phyloP scores from a whole-genome alignment of 2,888 invertebrate genomes.

The Odontocolon sp. region DNA sequence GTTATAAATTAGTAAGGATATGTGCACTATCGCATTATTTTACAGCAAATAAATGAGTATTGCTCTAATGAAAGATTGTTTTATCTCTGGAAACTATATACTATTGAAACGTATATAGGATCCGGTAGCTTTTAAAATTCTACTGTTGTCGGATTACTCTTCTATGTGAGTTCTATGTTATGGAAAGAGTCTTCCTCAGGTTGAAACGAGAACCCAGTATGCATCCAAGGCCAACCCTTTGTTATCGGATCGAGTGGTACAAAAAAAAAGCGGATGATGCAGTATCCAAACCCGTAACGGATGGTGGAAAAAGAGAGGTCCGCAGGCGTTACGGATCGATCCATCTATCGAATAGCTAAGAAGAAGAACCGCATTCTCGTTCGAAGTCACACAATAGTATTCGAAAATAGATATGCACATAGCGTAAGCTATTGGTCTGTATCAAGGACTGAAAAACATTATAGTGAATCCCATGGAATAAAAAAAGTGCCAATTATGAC shows the following conservation, averaged over 20 bases:
- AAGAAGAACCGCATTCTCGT: conserved; percentile 25
- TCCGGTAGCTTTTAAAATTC: not conserved
- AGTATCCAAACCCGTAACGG: conserved; percentile 7
- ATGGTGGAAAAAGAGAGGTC: not conserved
- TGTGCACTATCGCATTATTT: no score
- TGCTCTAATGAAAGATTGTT: no score
- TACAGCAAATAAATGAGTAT: no score
- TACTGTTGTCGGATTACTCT: not conserved
- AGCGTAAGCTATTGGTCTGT: no score
- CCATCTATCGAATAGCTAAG: conserved; percentile 34
- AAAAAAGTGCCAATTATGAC: no score
- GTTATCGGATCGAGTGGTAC: conserved; percentile 34
- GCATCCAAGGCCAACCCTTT: conserved; percentile 30
- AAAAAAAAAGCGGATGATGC: conserved; percentile 25
- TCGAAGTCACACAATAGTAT: conserved; percentile 21
- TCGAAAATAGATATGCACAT: conserved; percentile 7
- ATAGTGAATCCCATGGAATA: not conserved
- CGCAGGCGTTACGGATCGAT: conserved; percentile 23
- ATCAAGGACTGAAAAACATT: not conserved
- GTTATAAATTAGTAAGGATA: no score
- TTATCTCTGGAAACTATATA: no score
- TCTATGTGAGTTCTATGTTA: not conserved
- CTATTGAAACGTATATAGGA: no score
- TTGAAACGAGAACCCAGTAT: conserved; percentile 29
- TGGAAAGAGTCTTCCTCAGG: conserved; percentile 9